Evolutionary conservation across 2,888 invertebrate species (phyloP), one percentile per base, ranked within the genome.

Genomic region (Exocentrus adspersus): DNA sequence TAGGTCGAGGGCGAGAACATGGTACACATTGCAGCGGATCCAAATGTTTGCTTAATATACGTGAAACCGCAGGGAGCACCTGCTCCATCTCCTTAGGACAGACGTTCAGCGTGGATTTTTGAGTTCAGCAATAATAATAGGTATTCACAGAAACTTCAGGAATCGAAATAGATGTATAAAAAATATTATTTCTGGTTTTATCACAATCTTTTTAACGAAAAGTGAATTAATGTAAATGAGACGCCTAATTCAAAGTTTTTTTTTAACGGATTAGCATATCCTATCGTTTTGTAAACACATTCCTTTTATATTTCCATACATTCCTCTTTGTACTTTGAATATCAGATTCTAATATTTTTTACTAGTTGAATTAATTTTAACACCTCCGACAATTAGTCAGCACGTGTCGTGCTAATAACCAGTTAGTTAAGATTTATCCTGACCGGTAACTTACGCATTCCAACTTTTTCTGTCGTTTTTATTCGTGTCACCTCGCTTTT

Each of bases 21-120:
- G 45, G 45, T 12, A 54, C 32, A 60, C 52, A 50, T 41, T 21
- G 53, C 24, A 16, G 41, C 30, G 28, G 56, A 10, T 21, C 52
- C 48, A 62, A 65, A 62, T 67, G 73, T 76, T 77, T 77, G 75
- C 72, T 75, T 76, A 76, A 76, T 75, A 76, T 74, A 74, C 71
- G 63, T 65, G 64, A 65, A n/a, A 65, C 75, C 73, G 68, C 72
- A 72, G 71, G 72, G 72, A 73, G 71, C 77, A 77, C 77, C 77
- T 77, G 77, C 68, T 71, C 70, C 72, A 9, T 2, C 1, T 3
- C 28, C 54, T 14, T 43, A 19, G 17, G 19, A 51, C n/a, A 19
- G 51, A 42, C 53, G 42, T 9, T 5, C 53, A 14, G 20, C 14
- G 10, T 7, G 7, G n/a, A 3, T 2, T 12, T 12, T 5, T n/a